These are phyloP conservation scores for Mareca strepera DNA, from an alignment of 2,797 vertebrate species.

Conservation along the genomic window DNA sequence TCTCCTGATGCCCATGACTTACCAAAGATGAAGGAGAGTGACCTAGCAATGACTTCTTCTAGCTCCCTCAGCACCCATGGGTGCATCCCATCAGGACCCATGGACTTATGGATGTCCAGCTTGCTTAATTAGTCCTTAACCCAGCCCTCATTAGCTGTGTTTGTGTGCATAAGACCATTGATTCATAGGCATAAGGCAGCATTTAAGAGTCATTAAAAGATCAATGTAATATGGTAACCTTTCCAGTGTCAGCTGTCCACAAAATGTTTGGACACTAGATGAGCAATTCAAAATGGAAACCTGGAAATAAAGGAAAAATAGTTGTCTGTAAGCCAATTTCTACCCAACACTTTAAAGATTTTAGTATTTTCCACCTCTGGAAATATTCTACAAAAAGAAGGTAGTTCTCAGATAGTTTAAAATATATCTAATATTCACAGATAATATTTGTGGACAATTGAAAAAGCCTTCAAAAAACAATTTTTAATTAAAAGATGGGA, in stretches of 20 bases:
- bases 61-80: too few species aligned
- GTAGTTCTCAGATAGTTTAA: not conserved
- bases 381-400: not conserved
- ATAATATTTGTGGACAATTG: not conserved
- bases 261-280: not conserved
- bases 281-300: not conserved
- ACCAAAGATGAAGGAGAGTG: too few species aligned
- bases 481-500: not conserved
- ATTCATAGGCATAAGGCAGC: not conserved
- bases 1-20: too few species aligned
- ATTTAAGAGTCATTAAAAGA: not conserved
- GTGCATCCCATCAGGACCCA: too few species aligned
- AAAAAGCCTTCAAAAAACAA: not conserved
- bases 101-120: too few species aligned
- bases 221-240: fast-evolving
- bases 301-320: not conserved
- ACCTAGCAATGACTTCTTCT: too few species aligned
- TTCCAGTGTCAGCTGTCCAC: not conserved
- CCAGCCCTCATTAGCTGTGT: not conserved
- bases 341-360: not conserved
- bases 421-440: not conserved
- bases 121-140: too few species aligned
- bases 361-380: not conserved
- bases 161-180: not conserved
- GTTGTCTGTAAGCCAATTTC: not conserved